Percentiles rank a stretch among this genome's conserved stretches.
Conservation (phyloP, 2,113 vertebrate species). For the Pygoscelis antarcticus region DNA sequence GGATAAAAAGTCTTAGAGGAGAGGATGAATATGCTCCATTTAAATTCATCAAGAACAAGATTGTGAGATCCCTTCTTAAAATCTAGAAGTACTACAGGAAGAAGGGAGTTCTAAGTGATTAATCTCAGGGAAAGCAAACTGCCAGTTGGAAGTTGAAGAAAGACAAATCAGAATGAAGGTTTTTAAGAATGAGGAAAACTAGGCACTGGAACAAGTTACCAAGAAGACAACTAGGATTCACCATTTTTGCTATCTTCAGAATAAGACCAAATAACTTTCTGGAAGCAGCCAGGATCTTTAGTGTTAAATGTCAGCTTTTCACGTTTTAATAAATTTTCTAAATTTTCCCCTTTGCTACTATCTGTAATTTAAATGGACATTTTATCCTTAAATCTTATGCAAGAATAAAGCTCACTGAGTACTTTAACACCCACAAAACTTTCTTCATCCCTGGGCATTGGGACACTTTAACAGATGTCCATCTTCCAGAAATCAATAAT, state of each 20-base stretch:
- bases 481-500: background rate
- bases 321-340: background rate
- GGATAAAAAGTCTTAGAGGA: background rate
- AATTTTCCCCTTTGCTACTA: background rate
- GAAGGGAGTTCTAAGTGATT: background rate
- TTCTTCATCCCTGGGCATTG: background rate
- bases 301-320: background rate
- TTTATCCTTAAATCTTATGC: background rate
- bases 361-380: background rate
- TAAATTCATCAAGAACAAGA: background rate
- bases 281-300: background rate
- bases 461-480: background rate
- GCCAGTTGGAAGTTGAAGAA: background rate
- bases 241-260: background rate
- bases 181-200: background rate
- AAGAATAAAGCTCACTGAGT: background rate
- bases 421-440: background rate
- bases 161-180: background rate
- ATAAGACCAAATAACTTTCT: background rate
- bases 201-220: background rate
- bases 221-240: background rate
- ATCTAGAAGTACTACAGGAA: background rate
- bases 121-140: background rate
- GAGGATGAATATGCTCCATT: background rate
- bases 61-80: background rate